Conservation (phyloP, 2,113 vertebrate species). For the Prinia subflava region DNA sequence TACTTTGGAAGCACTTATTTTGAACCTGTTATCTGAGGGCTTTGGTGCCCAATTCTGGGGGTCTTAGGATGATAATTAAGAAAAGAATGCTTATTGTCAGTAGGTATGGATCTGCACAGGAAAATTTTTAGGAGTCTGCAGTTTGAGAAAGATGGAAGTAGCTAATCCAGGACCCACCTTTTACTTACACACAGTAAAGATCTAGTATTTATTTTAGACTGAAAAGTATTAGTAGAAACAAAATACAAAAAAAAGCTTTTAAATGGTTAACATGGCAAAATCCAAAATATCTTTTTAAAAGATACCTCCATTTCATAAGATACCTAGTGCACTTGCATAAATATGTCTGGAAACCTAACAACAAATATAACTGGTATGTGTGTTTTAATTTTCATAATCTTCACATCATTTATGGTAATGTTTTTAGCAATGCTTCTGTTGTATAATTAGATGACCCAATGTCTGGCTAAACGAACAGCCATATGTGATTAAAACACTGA, state of each 20-base stretch:
- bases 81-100: not conserved
- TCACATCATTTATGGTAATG: not conserved
- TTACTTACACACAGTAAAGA: not conserved
- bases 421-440: not conserved
- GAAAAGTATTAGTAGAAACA: not conserved
- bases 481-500: not conserved
- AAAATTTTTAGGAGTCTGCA: not conserved
- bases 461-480: not conserved
- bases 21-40: not conserved
- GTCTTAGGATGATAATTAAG: not conserved
- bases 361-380: not conserved
- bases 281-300: not conserved
- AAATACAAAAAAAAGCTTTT: not conserved
- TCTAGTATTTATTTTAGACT: not conserved
- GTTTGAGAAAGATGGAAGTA: not conserved
- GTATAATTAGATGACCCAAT: not conserved
- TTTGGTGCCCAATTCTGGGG: not conserved
- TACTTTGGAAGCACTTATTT: not conserved
- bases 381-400: not conserved
- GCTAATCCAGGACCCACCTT: not conserved
- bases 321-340: not conserved
- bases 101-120: not conserved
- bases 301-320: not conserved
- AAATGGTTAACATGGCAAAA: not conserved
- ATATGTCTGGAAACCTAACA: not conserved